Base-by-base conservation (phyloP, 2,888 invertebrate genomes). In the Trissoscelio sp. region DNA sequence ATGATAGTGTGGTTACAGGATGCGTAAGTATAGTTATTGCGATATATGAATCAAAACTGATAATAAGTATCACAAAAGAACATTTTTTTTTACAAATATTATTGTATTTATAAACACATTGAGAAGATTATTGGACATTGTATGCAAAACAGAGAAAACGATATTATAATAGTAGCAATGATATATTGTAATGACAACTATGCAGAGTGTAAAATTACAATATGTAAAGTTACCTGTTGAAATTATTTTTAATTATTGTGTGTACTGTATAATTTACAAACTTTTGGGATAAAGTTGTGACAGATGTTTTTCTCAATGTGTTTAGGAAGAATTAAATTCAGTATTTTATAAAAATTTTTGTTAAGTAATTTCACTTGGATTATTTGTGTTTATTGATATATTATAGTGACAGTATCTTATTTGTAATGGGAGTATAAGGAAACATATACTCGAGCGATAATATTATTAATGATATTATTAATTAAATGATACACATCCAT, bases 1-100 rank as follows among this genome's bases (percentile, higher is more conserved):
- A 92, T 96, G 74, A 94, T 95, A 87, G 93, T 94, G 11, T 95
- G 95, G 95, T 92, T 96, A 4, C 89, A 79, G 7, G 91, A 91
- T 74, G 83, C 85, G 80, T 89, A 86, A 82, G 79, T n/a, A 11
- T 18, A 14, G 48, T 0, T 31, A 9, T 34, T 5, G 16, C 20
- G n/a, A 39, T n/a, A 31, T 24, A 9, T 34, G 7, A 46, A 16
- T 46, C 14, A n/a, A 39, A 37, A 18, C n/a, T 14, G 1, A 28
- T 12, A 28, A 18, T 0, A 9, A 6, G 12, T 39, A 37, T 20
- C 5, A 18, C 12, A 9, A 44, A 7, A 14, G 4, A n/a, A 39
- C 18, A 44, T 9, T 44, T 24, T 39, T 28, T 12, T 42, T 14
- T 18, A 11, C 5, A 1, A 24, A 31, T 42, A 16, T 42, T 9